Evolutionary conservation across 2,888 invertebrate species (phyloP).

Genomic region (Drepanosiphum platanoidis): DNA sequence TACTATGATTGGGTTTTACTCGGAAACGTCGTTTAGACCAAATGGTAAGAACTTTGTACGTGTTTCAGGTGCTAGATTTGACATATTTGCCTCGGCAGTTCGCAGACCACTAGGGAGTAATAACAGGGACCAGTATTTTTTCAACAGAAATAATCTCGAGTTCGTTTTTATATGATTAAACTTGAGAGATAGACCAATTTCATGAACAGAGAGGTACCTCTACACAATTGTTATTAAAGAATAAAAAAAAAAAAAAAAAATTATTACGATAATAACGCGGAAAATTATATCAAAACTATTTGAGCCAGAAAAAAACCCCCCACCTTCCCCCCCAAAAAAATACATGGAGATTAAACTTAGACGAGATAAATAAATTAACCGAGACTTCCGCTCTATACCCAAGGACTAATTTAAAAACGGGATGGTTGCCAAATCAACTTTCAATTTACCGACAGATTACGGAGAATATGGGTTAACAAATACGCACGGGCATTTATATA

Average conservation of each 20-base stretch:
- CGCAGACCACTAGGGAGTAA: not conserved
- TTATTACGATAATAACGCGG: not conserved
- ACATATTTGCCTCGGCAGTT: not conserved
- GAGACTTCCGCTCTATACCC: slow-evolving; percentile 18
- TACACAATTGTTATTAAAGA: too few species aligned
- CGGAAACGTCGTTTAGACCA: not conserved
- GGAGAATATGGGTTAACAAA: slow-evolving; percentile 17
- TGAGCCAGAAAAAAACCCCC: slow-evolving; percentile 19
- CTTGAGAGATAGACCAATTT: not conserved
- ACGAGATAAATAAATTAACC: slow-evolving; percentile 39
- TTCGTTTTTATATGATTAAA: not conserved
- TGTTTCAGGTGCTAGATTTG: not conserved
- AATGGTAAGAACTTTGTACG: too few species aligned
- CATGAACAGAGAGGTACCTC: not conserved
- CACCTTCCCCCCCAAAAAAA: too few species aligned
- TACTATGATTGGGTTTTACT: not conserved
- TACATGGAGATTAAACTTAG: not conserved
- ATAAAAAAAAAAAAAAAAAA: too few species aligned
- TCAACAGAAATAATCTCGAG: not conserved
- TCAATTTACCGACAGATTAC: slow-evolving; percentile 24
- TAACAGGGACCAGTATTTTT: not conserved
- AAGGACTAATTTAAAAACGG: slow-evolving; percentile 48
- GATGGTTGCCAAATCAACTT: slow-evolving; percentile 55
- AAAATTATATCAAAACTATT: not conserved
- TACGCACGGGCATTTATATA: not conserved